Conservation (phyloP, 2,888 invertebrate species). For the Chalcis sispes region DNA sequence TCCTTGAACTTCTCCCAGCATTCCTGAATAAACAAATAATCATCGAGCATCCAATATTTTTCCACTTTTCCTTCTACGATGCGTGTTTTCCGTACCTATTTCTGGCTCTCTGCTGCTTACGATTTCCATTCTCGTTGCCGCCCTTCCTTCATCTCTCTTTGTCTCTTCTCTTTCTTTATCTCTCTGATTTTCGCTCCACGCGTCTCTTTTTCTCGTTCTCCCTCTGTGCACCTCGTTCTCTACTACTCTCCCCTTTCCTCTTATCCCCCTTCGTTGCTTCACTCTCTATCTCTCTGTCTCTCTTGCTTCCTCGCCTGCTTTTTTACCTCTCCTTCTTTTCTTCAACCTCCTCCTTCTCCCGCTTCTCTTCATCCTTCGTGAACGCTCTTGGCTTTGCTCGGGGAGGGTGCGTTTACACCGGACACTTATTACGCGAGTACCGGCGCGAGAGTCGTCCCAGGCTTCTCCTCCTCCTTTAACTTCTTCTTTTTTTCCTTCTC, state of each 20-base stretch:
- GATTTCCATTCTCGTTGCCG: neutral
- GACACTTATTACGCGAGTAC: constrained; percentile 57
- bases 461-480: too few relatives aligned
- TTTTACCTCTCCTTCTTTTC: constrained; percentile 8
- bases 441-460: too few relatives aligned
- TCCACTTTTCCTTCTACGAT: neutral
- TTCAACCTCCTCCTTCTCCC: neutral
- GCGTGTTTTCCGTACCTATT: neutral
- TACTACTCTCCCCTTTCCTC: too few relatives aligned
- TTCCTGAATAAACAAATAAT: constrained; percentile 13
- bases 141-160: too few relatives aligned
- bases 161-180: neutral
- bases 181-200: constrained; percentile 2
- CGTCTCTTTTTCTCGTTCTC: neutral
- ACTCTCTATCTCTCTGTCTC: constrained; percentile 11
- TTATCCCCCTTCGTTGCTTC: neutral
- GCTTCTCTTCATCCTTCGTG: neutral
- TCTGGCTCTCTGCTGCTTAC: neutral
- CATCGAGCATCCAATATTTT: neutral
- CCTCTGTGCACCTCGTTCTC: too few relatives aligned
- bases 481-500: constrained; percentile 37
- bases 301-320: neutral
- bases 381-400: neutral
- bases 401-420: constrained; percentile 57
- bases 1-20: constrained; percentile 32